Conservation (phyloP, 2,888 invertebrate genomes). For the Pardosa pseudoannulata region DNA sequence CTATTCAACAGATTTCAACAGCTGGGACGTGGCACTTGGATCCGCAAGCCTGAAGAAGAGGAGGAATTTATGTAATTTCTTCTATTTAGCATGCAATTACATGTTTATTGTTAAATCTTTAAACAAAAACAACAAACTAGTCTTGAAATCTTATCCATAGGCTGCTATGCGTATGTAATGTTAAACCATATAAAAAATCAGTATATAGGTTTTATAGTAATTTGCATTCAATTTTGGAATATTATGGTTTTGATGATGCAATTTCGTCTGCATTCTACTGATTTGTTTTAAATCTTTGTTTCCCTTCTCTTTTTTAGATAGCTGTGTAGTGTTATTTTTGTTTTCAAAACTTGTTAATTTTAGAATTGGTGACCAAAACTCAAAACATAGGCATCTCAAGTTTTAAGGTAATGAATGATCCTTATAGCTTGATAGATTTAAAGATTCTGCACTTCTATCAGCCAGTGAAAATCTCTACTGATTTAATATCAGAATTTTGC, state of each 20-base stretch:
- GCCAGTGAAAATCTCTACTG: slow-evolving; percentile 41
- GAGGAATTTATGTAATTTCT: slow-evolving; percentile 76
- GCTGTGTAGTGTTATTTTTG: slow-evolving; percentile 47
- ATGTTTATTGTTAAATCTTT: slow-evolving; percentile 40
- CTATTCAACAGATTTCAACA: slow-evolving; percentile 76
- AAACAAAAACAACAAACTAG: slow-evolving; percentile 36
- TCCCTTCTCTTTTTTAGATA: slow-evolving; percentile 47
- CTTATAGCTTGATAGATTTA: slow-evolving; percentile 68
- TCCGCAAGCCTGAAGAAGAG: slow-evolving; percentile 78
- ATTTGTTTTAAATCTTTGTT: background rate
- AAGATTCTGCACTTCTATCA: slow-evolving; percentile 60
- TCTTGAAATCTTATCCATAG: slow-evolving; percentile 51
- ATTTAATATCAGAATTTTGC: slow-evolving; percentile 58
- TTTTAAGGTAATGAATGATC: slow-evolving; percentile 33
- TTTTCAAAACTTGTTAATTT: slow-evolving; percentile 43
- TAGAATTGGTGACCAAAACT: slow-evolving; percentile 58
- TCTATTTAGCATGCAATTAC: slow-evolving; percentile 43
- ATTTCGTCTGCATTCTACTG: background rate
- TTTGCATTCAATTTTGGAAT: slow-evolving; percentile 21
- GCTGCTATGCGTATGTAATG: slow-evolving; percentile 38
- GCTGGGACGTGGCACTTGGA: slow-evolving; percentile 77
- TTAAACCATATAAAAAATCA: slow-evolving; percentile 34
- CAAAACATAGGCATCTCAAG: slow-evolving; percentile 41
- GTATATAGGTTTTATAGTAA: slow-evolving; percentile 44
- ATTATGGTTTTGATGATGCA: slow-evolving; percentile 25